Conservation (phyloP, 2,797 vertebrate species). For the Hyperoplus immaculatus region DNA sequence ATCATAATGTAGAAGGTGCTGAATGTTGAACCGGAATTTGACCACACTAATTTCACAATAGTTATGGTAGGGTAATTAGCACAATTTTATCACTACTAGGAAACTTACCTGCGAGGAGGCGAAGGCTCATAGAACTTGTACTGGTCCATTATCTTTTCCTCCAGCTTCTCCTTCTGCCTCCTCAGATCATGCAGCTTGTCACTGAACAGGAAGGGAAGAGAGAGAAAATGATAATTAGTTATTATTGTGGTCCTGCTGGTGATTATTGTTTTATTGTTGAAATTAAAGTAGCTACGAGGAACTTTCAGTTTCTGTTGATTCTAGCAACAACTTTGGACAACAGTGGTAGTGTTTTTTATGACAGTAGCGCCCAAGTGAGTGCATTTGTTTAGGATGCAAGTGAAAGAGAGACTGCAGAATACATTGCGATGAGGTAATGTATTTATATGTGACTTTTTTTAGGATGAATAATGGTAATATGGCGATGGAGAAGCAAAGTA, state of each 20-base stretch:
- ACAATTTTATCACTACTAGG: background rate
- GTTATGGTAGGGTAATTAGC: background rate
- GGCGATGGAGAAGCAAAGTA: no score
- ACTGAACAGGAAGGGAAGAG: conserved; percentile 74
- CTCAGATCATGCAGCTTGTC: conserved; percentile 97
- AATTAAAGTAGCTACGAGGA: no score
- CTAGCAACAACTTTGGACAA: no score
- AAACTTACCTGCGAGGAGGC: conserved; percentile 91
- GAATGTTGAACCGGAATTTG: background rate
- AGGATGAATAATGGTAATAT: no score
- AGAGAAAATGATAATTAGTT: background rate
- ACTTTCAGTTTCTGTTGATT: no score
- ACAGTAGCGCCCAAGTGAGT: no score
- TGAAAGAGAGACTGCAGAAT: no score
- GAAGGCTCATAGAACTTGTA: conserved; percentile 99
- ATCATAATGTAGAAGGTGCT: background rate
- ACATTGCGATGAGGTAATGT: no score
- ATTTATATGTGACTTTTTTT: no score
- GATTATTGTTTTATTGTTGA: background rate
- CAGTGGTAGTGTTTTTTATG: no score
- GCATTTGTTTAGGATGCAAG: no score
- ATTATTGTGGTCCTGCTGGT: background rate
- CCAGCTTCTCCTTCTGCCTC: conserved; percentile 97
- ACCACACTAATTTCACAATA: background rate
- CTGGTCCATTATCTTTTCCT: conserved; percentile 99